Evolutionary conservation across 2,888 invertebrate genomes (phyloP).

Genomic region (Drosophila conformis): DNA sequence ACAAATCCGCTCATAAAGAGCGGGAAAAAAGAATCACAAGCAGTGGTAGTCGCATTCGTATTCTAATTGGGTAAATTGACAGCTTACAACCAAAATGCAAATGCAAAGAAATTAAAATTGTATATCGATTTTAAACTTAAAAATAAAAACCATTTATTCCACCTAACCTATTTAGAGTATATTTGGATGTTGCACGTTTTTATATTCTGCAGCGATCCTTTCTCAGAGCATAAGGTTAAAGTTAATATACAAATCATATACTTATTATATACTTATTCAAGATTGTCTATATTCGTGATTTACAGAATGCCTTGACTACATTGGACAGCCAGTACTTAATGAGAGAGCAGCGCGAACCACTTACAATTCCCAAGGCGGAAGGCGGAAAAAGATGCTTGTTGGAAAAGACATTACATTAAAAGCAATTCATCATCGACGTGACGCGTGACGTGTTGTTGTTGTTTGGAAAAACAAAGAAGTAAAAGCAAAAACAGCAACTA

Average conservation of each 20-base stretch:
- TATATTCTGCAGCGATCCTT: background rate
- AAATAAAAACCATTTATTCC: background rate
- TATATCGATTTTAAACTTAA: conserved; percentile 4
- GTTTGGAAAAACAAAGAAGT: conserved; percentile 35
- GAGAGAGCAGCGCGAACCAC: conserved; percentile 11
- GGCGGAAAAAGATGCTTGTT: conserved; percentile 26
- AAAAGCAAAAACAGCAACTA: conserved; percentile 51
- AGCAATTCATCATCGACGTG: conserved; percentile 69
- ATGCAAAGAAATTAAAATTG: conserved; percentile 6
- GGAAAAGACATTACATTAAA: conserved; percentile 62
- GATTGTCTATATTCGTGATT: conserved; percentile 25
- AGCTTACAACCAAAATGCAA: conserved; percentile 29
- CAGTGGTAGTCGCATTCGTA: conserved; percentile 7
- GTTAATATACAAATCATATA: background rate
- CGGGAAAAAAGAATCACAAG: conserved; percentile 6
- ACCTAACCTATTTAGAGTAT: background rate
- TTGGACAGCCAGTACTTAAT: conserved; percentile 19
- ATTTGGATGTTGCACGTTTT: background rate
- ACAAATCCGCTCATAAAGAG: conserved; percentile 39
- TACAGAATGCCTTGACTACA: conserved; percentile 25
- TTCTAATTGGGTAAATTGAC: conserved; percentile 45
- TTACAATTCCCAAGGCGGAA: conserved; percentile 20
- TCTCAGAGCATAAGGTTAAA: background rate
- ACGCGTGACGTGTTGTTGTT: conserved; percentile 34
- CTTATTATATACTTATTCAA: conserved; percentile 23